Conservation (phyloP, 1,140 invertebrate genomes). For the Goniozus legneri region DNA sequence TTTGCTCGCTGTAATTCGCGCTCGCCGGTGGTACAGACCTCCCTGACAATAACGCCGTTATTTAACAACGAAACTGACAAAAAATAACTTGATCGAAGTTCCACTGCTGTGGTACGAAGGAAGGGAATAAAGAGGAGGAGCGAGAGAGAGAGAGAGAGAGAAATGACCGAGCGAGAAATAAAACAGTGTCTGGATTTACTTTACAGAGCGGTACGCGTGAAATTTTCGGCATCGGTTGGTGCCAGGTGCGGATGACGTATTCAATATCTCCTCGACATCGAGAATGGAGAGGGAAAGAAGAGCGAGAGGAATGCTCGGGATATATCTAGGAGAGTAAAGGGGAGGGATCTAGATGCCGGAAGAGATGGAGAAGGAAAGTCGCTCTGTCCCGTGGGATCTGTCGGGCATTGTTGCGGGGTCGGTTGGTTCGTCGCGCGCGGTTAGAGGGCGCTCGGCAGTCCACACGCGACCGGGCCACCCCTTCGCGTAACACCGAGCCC, state of each 20-base stretch:
- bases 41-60: no score
- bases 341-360: conserved; percentile 3
- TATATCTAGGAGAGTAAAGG: conserved; percentile 7
- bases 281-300: background rate
- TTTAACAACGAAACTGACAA: conserved; percentile 10
- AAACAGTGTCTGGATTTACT: no score
- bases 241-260: background rate
- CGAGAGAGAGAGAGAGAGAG: background rate
- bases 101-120: background rate
- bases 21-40: no score
- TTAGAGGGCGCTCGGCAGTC: conserved; percentile 31
- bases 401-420: conserved; percentile 40
- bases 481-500: conserved; percentile 21
- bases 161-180: background rate
- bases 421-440: conserved; percentile 43
- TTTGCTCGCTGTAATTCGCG: no score
- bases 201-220: no score
- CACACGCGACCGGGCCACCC: conserved; percentile 15
- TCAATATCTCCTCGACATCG: background rate
- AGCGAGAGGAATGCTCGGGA: background rate
- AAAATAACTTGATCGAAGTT: conserved; percentile 1
- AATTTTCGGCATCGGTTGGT: no score
- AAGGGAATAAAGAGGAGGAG: background rate
- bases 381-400: conserved; percentile 36
- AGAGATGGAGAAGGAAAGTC: conserved; percentile 17